Evolutionary conservation across 2,888 invertebrate species (phyloP).

Genomic region (Chloroclysta siterata): DNA sequence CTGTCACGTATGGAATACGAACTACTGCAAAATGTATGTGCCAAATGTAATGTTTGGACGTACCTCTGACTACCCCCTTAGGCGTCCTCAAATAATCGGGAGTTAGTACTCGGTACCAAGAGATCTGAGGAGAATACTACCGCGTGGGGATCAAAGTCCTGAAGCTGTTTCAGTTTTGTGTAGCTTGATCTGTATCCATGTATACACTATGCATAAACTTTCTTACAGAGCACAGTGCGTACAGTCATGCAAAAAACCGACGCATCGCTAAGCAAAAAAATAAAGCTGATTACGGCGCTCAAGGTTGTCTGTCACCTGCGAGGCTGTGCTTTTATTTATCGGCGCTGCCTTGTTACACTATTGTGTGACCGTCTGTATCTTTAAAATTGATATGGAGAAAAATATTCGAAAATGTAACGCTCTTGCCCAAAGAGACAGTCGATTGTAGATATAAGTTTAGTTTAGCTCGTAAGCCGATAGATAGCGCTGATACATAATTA

Average conservation of each 20-base stretch:
- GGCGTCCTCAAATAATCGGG: too few relatives aligned
- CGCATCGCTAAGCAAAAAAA: slow-evolving; percentile 26
- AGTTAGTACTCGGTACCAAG: too few relatives aligned
- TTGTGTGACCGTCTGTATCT: slow-evolving; percentile 2
- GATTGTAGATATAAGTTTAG: background rate
- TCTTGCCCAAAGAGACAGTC: background rate
- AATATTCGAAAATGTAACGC: too few relatives aligned
- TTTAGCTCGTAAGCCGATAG: background rate
- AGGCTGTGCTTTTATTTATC: slow-evolving; percentile 10
- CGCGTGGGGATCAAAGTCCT: too few relatives aligned
- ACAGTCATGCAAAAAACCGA: slow-evolving; percentile 10
- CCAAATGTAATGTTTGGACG: too few relatives aligned
- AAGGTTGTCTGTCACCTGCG: slow-evolving; percentile 25
- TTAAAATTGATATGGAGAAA: too few relatives aligned
- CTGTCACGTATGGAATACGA: too few relatives aligned
- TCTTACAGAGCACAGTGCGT: slow-evolving; percentile 11
- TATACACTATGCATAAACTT: background rate
- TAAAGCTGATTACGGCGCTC: slow-evolving; percentile 31
- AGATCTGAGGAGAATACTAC: too few relatives aligned
- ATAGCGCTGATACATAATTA: background rate
- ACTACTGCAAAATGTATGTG: too few relatives aligned
- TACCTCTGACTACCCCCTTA: too few relatives aligned
- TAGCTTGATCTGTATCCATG: too few relatives aligned
- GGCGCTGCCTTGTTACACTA: slow-evolving; percentile 1
- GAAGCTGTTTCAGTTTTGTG: too few relatives aligned